A percentile compares a stretch with the other conserved stretches of the same genome.
Evolutionary conservation across 2,113 vertebrate genomes (phyloP).

Genomic region (Poicephalus meyeri): DNA sequence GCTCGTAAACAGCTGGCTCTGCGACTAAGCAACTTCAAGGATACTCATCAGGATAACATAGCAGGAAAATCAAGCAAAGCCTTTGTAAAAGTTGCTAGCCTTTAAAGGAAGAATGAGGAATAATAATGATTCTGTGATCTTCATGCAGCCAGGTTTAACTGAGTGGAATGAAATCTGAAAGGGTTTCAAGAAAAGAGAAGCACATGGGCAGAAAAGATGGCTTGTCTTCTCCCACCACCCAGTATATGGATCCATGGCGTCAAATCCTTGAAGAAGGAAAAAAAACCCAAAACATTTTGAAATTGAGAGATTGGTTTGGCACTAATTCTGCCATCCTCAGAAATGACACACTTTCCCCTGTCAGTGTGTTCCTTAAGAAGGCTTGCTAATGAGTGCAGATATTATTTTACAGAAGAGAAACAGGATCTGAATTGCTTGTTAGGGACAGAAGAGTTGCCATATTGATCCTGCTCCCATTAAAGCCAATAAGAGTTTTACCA

Average conservation of each 20-base stretch:
- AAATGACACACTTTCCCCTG: neutral
- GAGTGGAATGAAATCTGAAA: neutral
- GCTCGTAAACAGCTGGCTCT: neutral
- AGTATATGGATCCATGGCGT: neutral
- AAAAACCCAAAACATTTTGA: fast-evolving
- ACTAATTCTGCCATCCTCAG: neutral
- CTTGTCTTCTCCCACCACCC: neutral
- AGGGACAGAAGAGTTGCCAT: neutral
- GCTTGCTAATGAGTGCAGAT: neutral
- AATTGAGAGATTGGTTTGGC: neutral
- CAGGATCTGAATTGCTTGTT: neutral
- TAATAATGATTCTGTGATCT: neutral
- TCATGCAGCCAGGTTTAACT: neutral
- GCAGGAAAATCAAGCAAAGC: neutral
- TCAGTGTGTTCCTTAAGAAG: neutral
- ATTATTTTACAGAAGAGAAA: neutral
- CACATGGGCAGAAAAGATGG: neutral
- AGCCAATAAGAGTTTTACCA: neutral
- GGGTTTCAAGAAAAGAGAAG: neutral
- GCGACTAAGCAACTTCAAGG: fast-evolving
- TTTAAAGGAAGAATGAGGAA: neutral
- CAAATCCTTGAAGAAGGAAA: neutral
- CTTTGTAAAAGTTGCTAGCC: neutral
- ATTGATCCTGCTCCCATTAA: neutral
- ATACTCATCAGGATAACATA: neutral